A percentile compares a stretch with the other conserved stretches of the same genome.
Evolutionary conservation across 2,113 vertebrate genomes (phyloP).

Genomic region (Choloepus hoffmanni): DNA sequence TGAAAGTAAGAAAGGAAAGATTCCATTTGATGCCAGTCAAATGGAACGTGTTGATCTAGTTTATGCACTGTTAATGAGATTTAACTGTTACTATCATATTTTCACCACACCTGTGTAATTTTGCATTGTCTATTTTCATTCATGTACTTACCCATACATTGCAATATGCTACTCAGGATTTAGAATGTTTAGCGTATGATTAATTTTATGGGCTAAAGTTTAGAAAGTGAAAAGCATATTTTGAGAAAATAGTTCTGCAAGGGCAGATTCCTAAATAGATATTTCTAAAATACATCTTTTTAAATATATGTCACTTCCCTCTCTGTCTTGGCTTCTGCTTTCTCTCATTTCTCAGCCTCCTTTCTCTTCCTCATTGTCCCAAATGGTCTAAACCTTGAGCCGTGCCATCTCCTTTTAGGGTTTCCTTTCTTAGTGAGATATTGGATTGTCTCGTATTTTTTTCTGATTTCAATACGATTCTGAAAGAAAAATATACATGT

Average conservation of each 20-base stretch:
- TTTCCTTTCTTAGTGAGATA: neutral
- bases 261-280: neutral
- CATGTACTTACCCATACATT: neutral
- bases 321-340: neutral
- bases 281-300: neutral
- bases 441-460: neutral
- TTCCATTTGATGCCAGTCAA: neutral
- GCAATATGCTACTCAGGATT: neutral
- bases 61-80: neutral
- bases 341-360: neutral
- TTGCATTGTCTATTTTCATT: slow-evolving; percentile 8
- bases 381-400: neutral
- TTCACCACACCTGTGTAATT: neutral
- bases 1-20: neutral
- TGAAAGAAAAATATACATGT: neutral
- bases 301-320: neutral
- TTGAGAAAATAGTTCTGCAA: slow-evolving; percentile 5
- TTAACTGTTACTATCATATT: slow-evolving; percentile 25
- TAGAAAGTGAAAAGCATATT: neutral
- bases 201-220: neutral
- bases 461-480: neutral
- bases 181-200: neutral
- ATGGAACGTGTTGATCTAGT: neutral
- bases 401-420: fast-evolving
- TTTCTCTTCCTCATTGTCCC: neutral